A percentile compares a stretch with the other conserved stretches of the same genome.
Evolutionary conservation across 2,888 invertebrate genomes (phyloP).

Genomic region (Cataglyphis rosenhaueri): DNA sequence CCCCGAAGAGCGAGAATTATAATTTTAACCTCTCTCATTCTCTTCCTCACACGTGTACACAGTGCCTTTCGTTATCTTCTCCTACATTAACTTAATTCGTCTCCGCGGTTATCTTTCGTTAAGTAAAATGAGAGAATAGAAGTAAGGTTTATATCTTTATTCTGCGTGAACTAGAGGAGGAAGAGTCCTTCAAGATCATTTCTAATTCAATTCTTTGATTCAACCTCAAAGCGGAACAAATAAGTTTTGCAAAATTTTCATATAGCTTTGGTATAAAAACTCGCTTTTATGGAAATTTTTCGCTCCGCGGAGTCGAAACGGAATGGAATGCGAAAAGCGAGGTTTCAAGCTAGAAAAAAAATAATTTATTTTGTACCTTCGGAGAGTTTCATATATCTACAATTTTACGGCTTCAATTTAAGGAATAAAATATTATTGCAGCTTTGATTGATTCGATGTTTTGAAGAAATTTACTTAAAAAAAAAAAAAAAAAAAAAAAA

Average conservation of each 20-base stretch:
- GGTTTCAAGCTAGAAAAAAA: not conserved
- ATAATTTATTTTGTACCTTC: constrained; percentile 13
- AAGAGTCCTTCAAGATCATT: not conserved
- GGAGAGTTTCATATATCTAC: not conserved
- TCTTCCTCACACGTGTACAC: not conserved
- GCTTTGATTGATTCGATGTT: not conserved
- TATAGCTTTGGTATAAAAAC: not conserved
- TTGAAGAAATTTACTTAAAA: not conserved
- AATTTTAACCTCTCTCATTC: constrained; percentile 35
- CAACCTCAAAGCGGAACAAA: not conserved
- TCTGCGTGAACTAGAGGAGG: not conserved
- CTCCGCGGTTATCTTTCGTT: not conserved
- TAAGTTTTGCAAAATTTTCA: not conserved
- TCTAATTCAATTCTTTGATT: not conserved
- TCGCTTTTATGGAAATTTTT: not conserved
- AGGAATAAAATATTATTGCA: not conserved
- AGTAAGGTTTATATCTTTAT: not conserved
- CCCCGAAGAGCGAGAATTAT: constrained; percentile 11
- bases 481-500: not conserved
- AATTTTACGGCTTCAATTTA: not conserved
- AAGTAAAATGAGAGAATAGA: not conserved
- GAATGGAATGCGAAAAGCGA: not conserved
- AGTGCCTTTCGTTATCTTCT: not conserved
- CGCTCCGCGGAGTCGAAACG: not conserved
- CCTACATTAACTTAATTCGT: not conserved